These are phyloP conservation scores for Gallinago nigripennis DNA, from an alignment of 2,797 vertebrate genomes.

Conservation along the genomic window DNA sequence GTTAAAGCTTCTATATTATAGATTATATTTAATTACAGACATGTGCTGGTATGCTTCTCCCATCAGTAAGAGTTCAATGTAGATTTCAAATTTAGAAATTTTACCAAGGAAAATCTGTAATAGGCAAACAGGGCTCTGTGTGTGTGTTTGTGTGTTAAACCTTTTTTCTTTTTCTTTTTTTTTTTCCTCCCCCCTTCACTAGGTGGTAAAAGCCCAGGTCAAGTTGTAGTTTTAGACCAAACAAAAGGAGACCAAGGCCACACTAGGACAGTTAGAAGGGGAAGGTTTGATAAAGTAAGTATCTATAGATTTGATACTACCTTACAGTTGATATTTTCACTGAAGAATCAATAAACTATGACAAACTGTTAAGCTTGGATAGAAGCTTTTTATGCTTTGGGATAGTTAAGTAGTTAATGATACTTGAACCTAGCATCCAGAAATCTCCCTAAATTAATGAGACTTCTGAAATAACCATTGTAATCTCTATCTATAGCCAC, in stretches of 20 bases:
- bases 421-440: slow-evolving; percentile 1
- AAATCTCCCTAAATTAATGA: slow-evolving; percentile 52
- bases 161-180: background rate
- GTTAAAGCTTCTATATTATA: background rate
- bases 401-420: slow-evolving; percentile 24
- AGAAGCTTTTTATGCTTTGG: slow-evolving; percentile 15
- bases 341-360: background rate
- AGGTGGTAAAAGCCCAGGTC: slow-evolving; percentile 91
- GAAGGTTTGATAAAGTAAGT: slow-evolving; percentile 91
- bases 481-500: slow-evolving; percentile 78
- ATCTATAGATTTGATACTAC: background rate
- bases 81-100: background rate
- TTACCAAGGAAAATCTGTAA: background rate
- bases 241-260: slow-evolving; percentile 84
- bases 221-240: slow-evolving; percentile 83
- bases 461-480: slow-evolving; percentile 61
- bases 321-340: background rate
- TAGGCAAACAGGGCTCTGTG: background rate
- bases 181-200: background rate
- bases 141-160: background rate
- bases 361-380: slow-evolving; percentile 13
- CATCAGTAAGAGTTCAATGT: background rate
- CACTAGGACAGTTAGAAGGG: slow-evolving; percentile 86
- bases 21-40: background rate
- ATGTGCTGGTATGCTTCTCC: background rate